Base-by-base conservation (phyloP, 2,888 invertebrate species). In the Oscheius sp. region DNA sequence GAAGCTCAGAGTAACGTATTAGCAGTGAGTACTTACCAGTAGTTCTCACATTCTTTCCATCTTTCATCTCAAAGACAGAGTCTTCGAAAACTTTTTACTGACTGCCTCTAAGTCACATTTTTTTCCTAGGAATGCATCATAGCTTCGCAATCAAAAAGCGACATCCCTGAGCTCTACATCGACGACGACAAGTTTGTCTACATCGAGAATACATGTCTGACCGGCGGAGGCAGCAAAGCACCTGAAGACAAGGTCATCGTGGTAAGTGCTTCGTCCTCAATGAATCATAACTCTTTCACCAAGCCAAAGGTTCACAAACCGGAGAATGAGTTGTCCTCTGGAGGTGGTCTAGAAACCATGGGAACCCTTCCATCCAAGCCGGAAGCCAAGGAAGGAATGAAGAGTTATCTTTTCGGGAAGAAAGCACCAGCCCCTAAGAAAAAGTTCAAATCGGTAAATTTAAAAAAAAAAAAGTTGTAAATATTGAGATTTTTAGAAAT, bases 171-270 rank as follows among this genome's bases (percentile, higher is more conserved):
- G 48, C 71, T 85, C 29, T 85, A 76, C 65, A 83, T 82, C 50
- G 85, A 85, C 60, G 85, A 85, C 70, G 80, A 80, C 7, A 84
- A 85, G 58, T 74, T 79, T 1, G 68, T 84, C 4, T 85, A 85
- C 76, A 59, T 84, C 2, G 84, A 84, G 55, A 84, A 83, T 70
- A 58, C 65, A 4, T 85, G 85, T 60, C 42, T 78, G 55, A 42
- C 42, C 42, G 77, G 74, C 0, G 76, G 78, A 33, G 73, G 73
- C 11, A 75, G 72, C 33, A 77, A 76, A 32, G 70, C 68, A 10
- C 32, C 29, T 10, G 63, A 62, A 42, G 37, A 47, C 33, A 73
- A 73, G 58, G 58, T 71, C 47, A 58, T 70, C 4, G 68, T 21
- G 58, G 75, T 75, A 57, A n/a, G 37, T 53, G 10, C 42, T 42